These are phyloP conservation scores for Centropristis striata DNA, from an alignment of 2,113 vertebrate genomes.

Conservation along the genomic window DNA sequence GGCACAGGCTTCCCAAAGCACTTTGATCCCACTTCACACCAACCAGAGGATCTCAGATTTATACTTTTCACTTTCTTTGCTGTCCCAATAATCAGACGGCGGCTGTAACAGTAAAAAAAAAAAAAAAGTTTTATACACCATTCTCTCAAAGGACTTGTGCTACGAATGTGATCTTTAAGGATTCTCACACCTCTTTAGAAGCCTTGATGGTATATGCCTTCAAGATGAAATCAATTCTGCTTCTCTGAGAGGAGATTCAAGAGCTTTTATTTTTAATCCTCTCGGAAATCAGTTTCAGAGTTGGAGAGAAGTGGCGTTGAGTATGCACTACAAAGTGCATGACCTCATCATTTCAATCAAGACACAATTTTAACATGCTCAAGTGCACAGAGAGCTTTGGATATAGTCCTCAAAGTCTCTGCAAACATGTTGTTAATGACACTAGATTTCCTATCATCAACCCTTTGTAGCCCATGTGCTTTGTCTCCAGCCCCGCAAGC, in stretches of 20 bases:
- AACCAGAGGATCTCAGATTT: slow-evolving; percentile 43
- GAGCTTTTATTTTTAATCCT: slow-evolving; percentile 36
- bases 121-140: slow-evolving; percentile 21
- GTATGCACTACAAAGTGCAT: background rate
- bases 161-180: background rate
- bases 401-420: background rate
- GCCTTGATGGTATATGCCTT: slow-evolving; percentile 9
- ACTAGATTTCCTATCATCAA: background rate
- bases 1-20: slow-evolving; percentile 45
- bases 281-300: background rate
- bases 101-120: slow-evolving; percentile 10
- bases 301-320: background rate
- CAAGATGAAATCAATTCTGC: slow-evolving; percentile 27
- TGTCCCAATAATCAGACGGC: slow-evolving; percentile 30
- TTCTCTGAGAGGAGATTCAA: slow-evolving; percentile 16
- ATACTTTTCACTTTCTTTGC: slow-evolving; percentile 52
- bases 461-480: background rate
- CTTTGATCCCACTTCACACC: slow-evolving; percentile 64
- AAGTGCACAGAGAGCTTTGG: background rate
- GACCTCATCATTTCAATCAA: background rate
- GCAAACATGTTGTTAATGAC: background rate
- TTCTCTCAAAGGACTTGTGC: slow-evolving; percentile 25
- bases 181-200: slow-evolving; percentile 8
- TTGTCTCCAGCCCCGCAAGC: background rate
- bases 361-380: background rate